Evolutionary conservation across 1,140 invertebrate species (phyloP).

Genomic region (Ylistrum balloti): DNA sequence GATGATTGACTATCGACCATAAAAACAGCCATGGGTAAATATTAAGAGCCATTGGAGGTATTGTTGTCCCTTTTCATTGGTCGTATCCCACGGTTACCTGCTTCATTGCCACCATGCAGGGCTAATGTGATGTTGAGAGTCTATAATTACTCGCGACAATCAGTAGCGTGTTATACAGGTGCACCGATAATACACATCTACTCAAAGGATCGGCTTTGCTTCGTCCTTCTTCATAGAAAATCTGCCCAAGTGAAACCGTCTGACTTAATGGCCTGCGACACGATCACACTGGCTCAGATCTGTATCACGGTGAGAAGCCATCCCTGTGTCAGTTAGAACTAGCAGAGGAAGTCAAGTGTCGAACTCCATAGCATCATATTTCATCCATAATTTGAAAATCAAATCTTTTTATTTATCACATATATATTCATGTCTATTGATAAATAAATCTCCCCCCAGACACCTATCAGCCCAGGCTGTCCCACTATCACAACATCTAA

Average conservation of each 20-base stretch:
- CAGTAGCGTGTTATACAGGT: background rate
- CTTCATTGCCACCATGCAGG: constrained; percentile 18
- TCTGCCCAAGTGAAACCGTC: background rate
- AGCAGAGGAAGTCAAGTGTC: background rate
- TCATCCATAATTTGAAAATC: constrained; percentile 20
- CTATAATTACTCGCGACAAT: constrained; percentile 28
- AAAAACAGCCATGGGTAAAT: constrained; percentile 7
- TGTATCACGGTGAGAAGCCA: background rate
- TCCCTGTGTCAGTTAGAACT: background rate
- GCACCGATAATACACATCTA: constrained; percentile 33
- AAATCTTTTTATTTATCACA: constrained; percentile 40
- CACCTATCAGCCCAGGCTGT: background rate
- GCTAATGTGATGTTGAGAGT: constrained; percentile 2
- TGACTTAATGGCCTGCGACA: background rate
- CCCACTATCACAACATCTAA: background rate
- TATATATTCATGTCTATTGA: constrained; percentile 31
- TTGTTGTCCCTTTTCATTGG: background rate
- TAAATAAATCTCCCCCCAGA: background rate
- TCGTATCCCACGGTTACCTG: constrained; percentile 37
- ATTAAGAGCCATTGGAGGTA: constrained; percentile 14
- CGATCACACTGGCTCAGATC: background rate
- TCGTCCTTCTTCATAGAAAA: constrained; percentile 15
- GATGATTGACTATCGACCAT: constrained; percentile 38
- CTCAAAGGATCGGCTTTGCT: background rate
- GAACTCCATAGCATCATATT: constrained; percentile 7